Conservation (phyloP, 2,113 vertebrate genomes). For the Poeciliopsis occidentalis region DNA sequence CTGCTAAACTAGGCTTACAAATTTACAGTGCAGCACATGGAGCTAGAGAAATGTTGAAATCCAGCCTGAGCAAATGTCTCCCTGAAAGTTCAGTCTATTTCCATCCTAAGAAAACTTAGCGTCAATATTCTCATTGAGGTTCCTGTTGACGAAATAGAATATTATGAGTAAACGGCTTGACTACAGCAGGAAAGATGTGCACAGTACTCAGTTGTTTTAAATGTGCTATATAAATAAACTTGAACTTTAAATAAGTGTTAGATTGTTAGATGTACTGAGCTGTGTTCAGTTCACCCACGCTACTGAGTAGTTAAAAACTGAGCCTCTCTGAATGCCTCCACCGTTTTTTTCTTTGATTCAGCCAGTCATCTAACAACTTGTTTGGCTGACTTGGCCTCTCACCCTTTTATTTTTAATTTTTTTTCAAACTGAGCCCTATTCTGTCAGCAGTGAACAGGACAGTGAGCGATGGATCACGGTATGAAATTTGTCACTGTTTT, state of each 20-base stretch:
- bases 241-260: background rate
- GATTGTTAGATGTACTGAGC: background rate
- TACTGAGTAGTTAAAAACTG: background rate
- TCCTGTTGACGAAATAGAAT: background rate
- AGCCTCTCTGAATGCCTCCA: constrained; percentile 13
- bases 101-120: background rate
- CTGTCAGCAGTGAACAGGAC: constrained; percentile 61
- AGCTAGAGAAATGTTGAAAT: constrained; percentile 27
- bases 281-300: background rate
- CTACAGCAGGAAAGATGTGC: no score
- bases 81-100: constrained; percentile 13
- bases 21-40: constrained; percentile 20
- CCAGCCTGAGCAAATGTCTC: constrained; percentile 6
- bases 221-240: background rate
- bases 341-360: constrained; percentile 28
- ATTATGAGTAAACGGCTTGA: no score
- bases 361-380: constrained; percentile 45
- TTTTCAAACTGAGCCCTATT: constrained; percentile 18
- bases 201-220: background rate
- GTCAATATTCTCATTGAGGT: background rate
- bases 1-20: constrained; percentile 45
- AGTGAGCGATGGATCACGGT: constrained; percentile 51
- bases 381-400: constrained; percentile 26
- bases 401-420: constrained; percentile 17
- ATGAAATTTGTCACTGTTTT: constrained; percentile 60